phyloP scores from a whole-genome alignment of 2,113 vertebrate species.

The Romanogobio albipinnatus region DNA sequence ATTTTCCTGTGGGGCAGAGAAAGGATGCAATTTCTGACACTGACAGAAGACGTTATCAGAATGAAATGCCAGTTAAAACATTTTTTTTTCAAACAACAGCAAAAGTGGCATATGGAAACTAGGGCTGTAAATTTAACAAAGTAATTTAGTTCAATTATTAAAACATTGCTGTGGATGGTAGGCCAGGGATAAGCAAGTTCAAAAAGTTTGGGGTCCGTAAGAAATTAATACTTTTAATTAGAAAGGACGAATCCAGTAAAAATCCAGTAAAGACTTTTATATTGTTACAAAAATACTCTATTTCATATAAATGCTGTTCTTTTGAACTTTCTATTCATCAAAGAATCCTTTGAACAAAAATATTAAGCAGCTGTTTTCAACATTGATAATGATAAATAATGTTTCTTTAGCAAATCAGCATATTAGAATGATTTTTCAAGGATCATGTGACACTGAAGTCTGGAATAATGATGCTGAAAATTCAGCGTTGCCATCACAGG shows the following conservation, averaged over 20 bases:
- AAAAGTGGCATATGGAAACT: not conserved
- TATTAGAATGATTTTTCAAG: not conserved
- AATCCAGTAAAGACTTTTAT: too few relatives aligned
- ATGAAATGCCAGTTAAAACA: not conserved
- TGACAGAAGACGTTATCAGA: conserved; percentile 27
- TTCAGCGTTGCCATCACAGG: not conserved
- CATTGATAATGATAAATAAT: not conserved
- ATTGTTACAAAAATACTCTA: too few relatives aligned
- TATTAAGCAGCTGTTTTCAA: not conserved
- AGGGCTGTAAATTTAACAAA: not conserved
- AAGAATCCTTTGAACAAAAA: not conserved
- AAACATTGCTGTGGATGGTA: not conserved
- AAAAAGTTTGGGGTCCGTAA: not conserved
- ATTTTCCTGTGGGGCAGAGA: conserved; percentile 81
- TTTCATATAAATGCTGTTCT: too few relatives aligned
- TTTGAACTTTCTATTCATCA: too few relatives aligned
- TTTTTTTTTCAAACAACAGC: not conserved
- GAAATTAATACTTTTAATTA: too few relatives aligned
- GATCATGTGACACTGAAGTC: not conserved
- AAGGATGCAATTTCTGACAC: conserved; percentile 42
- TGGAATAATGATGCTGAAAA: not conserved
- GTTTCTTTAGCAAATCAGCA: not conserved
- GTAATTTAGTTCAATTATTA: not conserved
- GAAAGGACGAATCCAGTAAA: too few relatives aligned
- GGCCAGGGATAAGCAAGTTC: not conserved